phyloP scores from a whole-genome alignment of 1,140 invertebrate genomes.

The Ips nitidus region DNA sequence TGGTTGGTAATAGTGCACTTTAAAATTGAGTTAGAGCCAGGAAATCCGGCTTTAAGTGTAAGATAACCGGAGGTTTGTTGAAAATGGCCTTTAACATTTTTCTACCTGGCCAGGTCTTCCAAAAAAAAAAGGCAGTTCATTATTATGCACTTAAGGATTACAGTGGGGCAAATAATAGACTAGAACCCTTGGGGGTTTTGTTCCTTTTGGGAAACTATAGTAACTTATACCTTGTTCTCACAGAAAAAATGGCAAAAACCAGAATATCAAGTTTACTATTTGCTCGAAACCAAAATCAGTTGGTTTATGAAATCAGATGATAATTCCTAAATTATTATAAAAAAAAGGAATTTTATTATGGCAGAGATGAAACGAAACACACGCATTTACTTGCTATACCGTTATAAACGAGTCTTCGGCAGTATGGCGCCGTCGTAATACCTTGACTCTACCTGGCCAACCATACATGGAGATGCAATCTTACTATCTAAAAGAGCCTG shows the following conservation, averaged over 20 bases:
- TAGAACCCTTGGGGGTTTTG: slow-evolving; percentile 16
- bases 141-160: slow-evolving; percentile 25
- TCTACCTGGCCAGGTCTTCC: slow-evolving; percentile 3
- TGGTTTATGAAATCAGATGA: background rate
- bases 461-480: slow-evolving; percentile 33
- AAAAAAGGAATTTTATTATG: background rate
- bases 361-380: background rate
- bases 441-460: slow-evolving; percentile 24
- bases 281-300: too few species aligned
- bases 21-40: too few species aligned
- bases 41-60: too few species aligned
- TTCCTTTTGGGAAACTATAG: slow-evolving; percentile 19
- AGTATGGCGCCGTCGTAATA: slow-evolving; percentile 29
- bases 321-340: background rate
- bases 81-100: background rate
- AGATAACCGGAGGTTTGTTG: too few species aligned
- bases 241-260: too few species aligned
- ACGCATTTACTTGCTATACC: slow-evolving; percentile 4
- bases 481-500: slow-evolving; percentile 31
- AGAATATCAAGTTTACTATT: too few species aligned
- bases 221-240: slow-evolving; percentile 18
- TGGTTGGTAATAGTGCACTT: too few species aligned
- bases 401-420: slow-evolving; percentile 30
- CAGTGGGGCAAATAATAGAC: slow-evolving; percentile 21
- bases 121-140: slow-evolving; percentile 18